Base-by-base conservation (phyloP, 2,888 invertebrate genomes). In the Drosophila lacicola region DNA sequence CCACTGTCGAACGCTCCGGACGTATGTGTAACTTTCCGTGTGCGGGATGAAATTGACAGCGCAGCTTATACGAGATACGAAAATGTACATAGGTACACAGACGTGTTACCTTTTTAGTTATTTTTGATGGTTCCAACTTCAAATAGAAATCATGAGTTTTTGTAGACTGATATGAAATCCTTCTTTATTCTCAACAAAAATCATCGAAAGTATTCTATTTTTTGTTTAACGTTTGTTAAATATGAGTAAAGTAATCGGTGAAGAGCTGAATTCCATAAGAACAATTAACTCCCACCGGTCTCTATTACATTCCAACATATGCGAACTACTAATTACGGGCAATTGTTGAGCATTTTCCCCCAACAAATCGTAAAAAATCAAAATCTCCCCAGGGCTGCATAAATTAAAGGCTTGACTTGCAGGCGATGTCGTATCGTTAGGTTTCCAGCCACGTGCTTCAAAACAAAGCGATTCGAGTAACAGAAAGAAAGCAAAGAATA, bases 361-460 rank as follows among this genome's bases (percentile, higher is more conserved):
- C 53, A 62, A 68, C 25, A 55, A 82, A 61, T 47, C 65, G 36
- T 73, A 78, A 71, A 78, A 83, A 89, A 84, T 82, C 78, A 83
- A 88, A 90, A 81, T 71, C 70, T 91, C 91, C 83, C 91, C 55
- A 75, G 90, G 86, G 91, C 66, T 88, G 83, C 84, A 91, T 91
- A 89, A 90, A 91, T 91, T 91, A 91, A 82, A 82, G 76, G 77
- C 82, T 87, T 85, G 85, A 79, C 77, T 83, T 68, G 70, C 78
- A 74, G 70, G 53, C 65, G 29, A 57, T 39, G 36, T 19, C 57
- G 41, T 42, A 29, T 49, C 21, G 41, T 50, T 29, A n/a, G 17
- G 41, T 39, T 25, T 19, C 44, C 54, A 39, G n/a, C 53, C 53
- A 63, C 46, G 51, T 47, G 73, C 55, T 29, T 11, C 49, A 21